phyloP scores from a whole-genome alignment of 2,113 vertebrate species.

The Podarcis raffonei region DNA sequence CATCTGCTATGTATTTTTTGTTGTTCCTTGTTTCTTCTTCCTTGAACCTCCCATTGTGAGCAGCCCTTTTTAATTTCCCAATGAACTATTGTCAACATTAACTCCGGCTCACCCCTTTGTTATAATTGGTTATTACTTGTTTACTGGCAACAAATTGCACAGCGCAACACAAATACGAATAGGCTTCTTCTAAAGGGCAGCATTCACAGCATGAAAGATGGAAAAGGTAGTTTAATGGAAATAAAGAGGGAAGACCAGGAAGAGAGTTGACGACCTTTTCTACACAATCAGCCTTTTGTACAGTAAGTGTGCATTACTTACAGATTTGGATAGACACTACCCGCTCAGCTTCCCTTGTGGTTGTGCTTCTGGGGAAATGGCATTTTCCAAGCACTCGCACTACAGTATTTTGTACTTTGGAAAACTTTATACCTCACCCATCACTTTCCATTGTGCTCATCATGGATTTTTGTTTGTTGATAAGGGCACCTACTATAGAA shows the following conservation, averaged over 20 bases:
- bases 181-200: not conserved
- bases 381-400: not conserved
- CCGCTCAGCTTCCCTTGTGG: not conserved
- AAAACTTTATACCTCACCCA: not conserved
- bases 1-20: not conserved
- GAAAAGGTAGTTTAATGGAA: not conserved
- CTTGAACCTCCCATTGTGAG: not conserved
- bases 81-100: not conserved
- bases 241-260: not conserved
- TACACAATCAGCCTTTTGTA: not conserved
- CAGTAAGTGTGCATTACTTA: not conserved
- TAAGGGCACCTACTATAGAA: not conserved
- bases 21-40: not conserved
- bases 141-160: not conserved
- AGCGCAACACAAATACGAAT: not conserved
- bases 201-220: not conserved
- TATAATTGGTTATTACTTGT: not conserved
- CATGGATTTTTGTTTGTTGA: not conserved
- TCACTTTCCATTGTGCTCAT: not conserved
- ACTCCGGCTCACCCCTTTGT: not conserved
- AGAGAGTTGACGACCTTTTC: not conserved
- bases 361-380: not conserved
- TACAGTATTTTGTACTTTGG: not conserved
- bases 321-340: not conserved
- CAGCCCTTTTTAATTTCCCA: conserved; percentile 5